These are phyloP conservation scores for Lophochroa leadbeateri DNA, from an alignment of 2,113 vertebrate species.

Conservation along the genomic window DNA sequence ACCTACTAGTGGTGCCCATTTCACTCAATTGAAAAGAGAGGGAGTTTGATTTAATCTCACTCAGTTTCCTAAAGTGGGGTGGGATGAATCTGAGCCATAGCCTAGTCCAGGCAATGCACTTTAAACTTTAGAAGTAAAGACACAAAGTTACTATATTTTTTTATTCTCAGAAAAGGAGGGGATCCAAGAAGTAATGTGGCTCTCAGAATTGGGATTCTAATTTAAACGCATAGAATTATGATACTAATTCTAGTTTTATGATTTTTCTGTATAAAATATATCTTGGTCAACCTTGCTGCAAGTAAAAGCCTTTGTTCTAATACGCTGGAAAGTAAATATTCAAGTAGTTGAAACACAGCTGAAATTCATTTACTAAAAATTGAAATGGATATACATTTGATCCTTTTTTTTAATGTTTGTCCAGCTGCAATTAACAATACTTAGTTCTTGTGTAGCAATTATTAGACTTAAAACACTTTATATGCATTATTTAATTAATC, in stretches of 20 bases:
- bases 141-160: neutral
- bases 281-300: neutral
- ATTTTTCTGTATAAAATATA: neutral
- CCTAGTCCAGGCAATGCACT: neutral
- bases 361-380: constrained; percentile 24
- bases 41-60: neutral
- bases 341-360: constrained; percentile 11
- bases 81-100: neutral
- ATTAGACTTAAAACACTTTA: constrained; percentile 6
- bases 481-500: constrained; percentile 10
- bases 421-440: constrained; percentile 36
- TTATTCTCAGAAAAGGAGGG: neutral
- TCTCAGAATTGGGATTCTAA: neutral
- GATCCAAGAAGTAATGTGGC: neutral
- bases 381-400: neutral
- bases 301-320: neutral
- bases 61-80: neutral
- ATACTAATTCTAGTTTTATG: neutral
- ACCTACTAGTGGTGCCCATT: neutral
- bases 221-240: neutral
- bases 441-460: neutral
- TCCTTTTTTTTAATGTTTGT: neutral
- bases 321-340: constrained; percentile 8
- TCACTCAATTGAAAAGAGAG: neutral
- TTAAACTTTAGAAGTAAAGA: neutral